These are phyloP conservation scores for Sisyra nigra DNA, from an alignment of 2,888 invertebrate species.

Conservation along the genomic window DNA sequence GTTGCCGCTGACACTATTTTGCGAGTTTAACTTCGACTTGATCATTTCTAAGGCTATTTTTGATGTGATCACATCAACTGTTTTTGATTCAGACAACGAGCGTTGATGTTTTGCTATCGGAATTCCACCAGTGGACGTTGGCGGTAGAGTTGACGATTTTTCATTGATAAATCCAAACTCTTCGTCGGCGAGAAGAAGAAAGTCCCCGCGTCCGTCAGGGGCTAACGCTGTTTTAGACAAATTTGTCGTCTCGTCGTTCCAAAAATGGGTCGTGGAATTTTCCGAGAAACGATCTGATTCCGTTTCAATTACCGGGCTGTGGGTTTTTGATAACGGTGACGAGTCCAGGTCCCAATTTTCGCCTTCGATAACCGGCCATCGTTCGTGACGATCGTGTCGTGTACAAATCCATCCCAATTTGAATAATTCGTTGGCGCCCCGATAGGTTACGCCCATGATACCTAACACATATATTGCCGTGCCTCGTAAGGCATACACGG, in stretches of 20 bases:
- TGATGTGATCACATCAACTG: slow-evolving; percentile 40
- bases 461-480: slow-evolving; percentile 82
- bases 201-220: background rate
- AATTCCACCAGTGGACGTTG: slow-evolving; percentile 39
- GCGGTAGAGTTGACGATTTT: background rate
- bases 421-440: slow-evolving; percentile 64
- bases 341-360: slow-evolving; percentile 35
- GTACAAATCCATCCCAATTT: slow-evolving; percentile 63
- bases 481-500: slow-evolving; percentile 76
- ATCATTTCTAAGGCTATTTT: slow-evolving; percentile 16
- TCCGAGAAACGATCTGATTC: slow-evolving; percentile 8
- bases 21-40: slow-evolving; percentile 12
- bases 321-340: slow-evolving; percentile 16
- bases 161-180: background rate
- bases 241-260: slow-evolving; percentile 4
- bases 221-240: background rate
- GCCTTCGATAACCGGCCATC: slow-evolving; percentile 59
- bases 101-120: slow-evolving; percentile 37
- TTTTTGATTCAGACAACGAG: slow-evolving; percentile 51
- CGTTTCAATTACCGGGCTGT: slow-evolving; percentile 1
- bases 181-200: background rate
- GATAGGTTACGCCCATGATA: slow-evolving; percentile 65
- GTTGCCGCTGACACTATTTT: slow-evolving; percentile 7
- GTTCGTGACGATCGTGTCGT: slow-evolving; percentile 57
- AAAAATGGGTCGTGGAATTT: slow-evolving; percentile 7